Base-by-base conservation (phyloP, 2,888 invertebrate genomes). In the Esperia sulphurella region DNA sequence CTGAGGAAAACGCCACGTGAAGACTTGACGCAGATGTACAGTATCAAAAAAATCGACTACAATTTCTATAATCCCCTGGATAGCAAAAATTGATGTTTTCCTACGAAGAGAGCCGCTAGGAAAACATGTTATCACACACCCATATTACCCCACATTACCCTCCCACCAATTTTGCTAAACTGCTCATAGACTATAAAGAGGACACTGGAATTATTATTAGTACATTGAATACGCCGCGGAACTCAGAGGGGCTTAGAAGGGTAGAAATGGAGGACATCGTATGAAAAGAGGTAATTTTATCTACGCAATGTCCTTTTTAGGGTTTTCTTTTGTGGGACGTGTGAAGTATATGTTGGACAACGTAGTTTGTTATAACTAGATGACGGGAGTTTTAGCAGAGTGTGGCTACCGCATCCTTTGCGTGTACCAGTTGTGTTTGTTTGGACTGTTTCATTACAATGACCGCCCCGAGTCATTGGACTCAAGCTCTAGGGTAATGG, bases 151-250 rank as follows among this genome's bases (percentile, higher is more conserved):
- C 14, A 41, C 14, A 38, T 41, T 12, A 38, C 46, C 53, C 50
- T 30, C 52, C 55, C 44, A 46, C 50, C 57, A 54, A 57, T 56
- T 55, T 53, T 43, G 39, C 48, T 44, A 48, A 54, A 57, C 57
- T 50, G 54, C 59, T 50, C 50, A 50, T 55, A 53, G 50, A 52
- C 55, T 53, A 55, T 59, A 55, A 54, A 55, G 45, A 50, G 45
- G 41, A 35, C 49, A 49, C 38, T 43, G 35, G 43, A 55, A 55
- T 59, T 55, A 57, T 59, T 57, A 57, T 59, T 50, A 41, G 29
- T 42, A 41, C 48, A 45, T 39, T 46, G 46, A 46, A 46, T 37
- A 46, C 41, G 41, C 41, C 21, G 38, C 41, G 35, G 35, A 35
- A 46, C 37, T 42, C 37, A 35, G 42, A 28, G 14, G 41, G n/a